phyloP scores from a whole-genome alignment of 2,888 invertebrate species.

The Mimas tiliae region DNA sequence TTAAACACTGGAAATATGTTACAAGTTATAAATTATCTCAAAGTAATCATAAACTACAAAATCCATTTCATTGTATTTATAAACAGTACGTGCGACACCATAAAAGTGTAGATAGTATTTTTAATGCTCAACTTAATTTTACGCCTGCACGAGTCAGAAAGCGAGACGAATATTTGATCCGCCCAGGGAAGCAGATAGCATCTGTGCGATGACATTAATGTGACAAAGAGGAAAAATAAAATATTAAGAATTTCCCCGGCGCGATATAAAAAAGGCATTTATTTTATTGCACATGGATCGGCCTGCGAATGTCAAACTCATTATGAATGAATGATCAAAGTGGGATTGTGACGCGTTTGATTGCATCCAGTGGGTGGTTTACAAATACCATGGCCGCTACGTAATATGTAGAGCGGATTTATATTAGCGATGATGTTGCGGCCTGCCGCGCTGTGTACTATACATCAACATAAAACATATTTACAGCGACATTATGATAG shows the following conservation, averaged over 20 bases:
- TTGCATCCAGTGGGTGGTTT: slow-evolving; percentile 29
- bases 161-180: slow-evolving; percentile 70
- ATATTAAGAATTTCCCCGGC: slow-evolving; percentile 36
- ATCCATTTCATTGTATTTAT: slow-evolving; percentile 26
- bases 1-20: no score
- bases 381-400: slow-evolving; percentile 33
- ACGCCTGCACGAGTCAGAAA: slow-evolving; percentile 67
- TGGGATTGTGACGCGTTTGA: slow-evolving; percentile 38
- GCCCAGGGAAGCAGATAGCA: slow-evolving; percentile 67
- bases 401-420: slow-evolving; percentile 7
- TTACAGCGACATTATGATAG: slow-evolving; percentile 14
- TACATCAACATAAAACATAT: slow-evolving; percentile 4
- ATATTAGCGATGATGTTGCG: slow-evolving; percentile 10
- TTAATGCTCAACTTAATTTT: slow-evolving; percentile 70
- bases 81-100: slow-evolving; percentile 18
- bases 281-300: slow-evolving; percentile 31
- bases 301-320: slow-evolving; percentile 31
- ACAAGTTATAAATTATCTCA: no score
- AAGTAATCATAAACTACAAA: no score
- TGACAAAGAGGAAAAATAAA: slow-evolving; percentile 54
- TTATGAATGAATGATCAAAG: slow-evolving; percentile 56
- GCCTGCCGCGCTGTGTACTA: not conserved
- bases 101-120: slow-evolving; percentile 43
- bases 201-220: slow-evolving; percentile 73
- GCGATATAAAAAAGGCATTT: slow-evolving; percentile 26